Conservation (phyloP, 2,113 vertebrate species). For the Amphiprion ocellaris region DNA sequence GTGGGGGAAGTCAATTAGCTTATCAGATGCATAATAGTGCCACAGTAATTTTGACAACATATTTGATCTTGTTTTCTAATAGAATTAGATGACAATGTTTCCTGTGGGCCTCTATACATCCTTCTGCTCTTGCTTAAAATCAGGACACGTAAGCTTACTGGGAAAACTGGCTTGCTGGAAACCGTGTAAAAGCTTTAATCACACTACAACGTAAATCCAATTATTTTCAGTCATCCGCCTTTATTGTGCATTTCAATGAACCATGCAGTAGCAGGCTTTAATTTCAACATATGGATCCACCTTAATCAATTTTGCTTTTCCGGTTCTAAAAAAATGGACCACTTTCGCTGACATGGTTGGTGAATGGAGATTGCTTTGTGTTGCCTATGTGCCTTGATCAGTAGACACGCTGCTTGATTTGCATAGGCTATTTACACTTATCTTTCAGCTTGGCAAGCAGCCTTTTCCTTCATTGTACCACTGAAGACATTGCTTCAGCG, state of each 20-base stretch:
- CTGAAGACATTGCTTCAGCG: slow-evolving; percentile 2
- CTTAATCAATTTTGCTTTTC: neutral
- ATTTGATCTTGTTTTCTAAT: no score
- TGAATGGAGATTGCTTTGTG: slow-evolving; percentile 12
- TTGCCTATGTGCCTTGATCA: slow-evolving; percentile 5
- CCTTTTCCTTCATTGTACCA: neutral
- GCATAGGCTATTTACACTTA: slow-evolving; percentile 29
- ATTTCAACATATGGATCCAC: neutral
- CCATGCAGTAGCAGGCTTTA: neutral
- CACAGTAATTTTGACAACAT: neutral
- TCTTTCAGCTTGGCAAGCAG: slow-evolving; percentile 8
- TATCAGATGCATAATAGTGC: neutral
- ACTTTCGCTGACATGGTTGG: neutral
- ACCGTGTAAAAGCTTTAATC: slow-evolving; percentile 13
- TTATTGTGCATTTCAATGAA: slow-evolving; percentile 8
- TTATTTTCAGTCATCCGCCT: slow-evolving; percentile 17
- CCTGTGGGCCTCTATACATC: neutral
- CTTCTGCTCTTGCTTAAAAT: slow-evolving; percentile 9
- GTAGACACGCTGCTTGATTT: slow-evolving; percentile 30
- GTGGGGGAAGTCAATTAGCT: no score
- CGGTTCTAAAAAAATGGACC: neutral
- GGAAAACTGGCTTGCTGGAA: slow-evolving; percentile 14
- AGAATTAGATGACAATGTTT: no score
- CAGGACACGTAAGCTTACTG: neutral
- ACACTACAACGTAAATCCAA: slow-evolving; percentile 20